Base-by-base conservation (phyloP, 2,797 vertebrate genomes). In the Molossus molossus region DNA sequence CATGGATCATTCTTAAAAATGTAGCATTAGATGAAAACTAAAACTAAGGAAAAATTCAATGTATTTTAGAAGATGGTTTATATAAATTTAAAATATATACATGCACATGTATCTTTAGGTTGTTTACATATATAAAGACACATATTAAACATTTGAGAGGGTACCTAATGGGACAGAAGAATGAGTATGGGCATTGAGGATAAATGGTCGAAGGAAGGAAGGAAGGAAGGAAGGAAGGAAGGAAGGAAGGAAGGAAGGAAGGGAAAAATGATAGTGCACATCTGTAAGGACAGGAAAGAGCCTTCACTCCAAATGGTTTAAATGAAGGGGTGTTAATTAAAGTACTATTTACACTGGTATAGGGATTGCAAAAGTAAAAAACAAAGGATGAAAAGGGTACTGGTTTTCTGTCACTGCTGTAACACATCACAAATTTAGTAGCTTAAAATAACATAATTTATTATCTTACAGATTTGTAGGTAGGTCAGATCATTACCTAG, bases 121-220 rank as follows among this genome's bases (percentile, higher is more conserved):
- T 91, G 79, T 27, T 82, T 83, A 79, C 29, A 76, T 84, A 70
- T 62, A 76, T 27, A 64, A 94, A 9, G 27, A 23, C 20, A 72
- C 75, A 15, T 75, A 79, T 50, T 85, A 94, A 89, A 82, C 67
- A 85, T 89, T 48, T 95, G 27, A 89, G 37, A 96, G 58, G 13
- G 12, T 87, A 18, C 25, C 40, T 25, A 92, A 67, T 60, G 10
- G 13, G 9, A 91, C 11, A 86, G 6, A 86, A 95, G 10, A 90
- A 58, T 91, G 48, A 50, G 6, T n/a, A 3, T 87, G 14, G 12
- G 15, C 17, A 90, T 5, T 72, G n/a, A 93, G 29, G 62, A 85
- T 72, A 93, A 69, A 73, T 62, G 29, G 21, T n/a, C 20, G 15
- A 91, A 85, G 65, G 65, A 80, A 72, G 13, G 65, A 80, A 72